Base-by-base conservation (phyloP, 2,797 vertebrate species). In the Gouania willdenowi region DNA sequence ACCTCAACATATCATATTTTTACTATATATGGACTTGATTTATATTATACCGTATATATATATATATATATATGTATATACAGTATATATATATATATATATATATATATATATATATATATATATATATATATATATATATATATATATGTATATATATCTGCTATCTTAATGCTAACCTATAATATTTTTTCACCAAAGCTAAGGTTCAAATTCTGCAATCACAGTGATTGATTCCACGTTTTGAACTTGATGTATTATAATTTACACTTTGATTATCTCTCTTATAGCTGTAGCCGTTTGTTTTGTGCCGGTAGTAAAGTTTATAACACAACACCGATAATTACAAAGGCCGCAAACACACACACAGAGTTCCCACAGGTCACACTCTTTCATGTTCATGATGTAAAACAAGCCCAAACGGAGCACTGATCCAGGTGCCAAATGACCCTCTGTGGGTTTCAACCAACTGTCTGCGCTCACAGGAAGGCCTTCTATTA, bases 401-500 rank as follows among this genome's bases (percentile, higher is more conserved):
- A 47, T 38, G 42, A 51, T 30, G 40, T 56, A 54, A n/a, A n/a
- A n/a, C 13, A 29, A 43, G 31, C 8, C 46, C 26, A 54, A 61
- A 44, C 2, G 29, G 50, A 53, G 61, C 17, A 1, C 8, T 19
- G 48, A 44, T 62, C 34, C 51, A 17, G 40, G 24, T 36, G 42
- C 44, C 30, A 26, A 76, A 69, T 26, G 55, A 45, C 27, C 42
- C 72, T 59, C 43, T 7, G 26, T 40, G 57, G 71, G 31, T 55
- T 53, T 47, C 47, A 41, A 59, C 50, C 66, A 58, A 63, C 49
- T 74, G 71, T 63, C 56, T 66, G 59, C 47, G 68, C 72, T 66
- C 63, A 47, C 47, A 64, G 70, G 40, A 48, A 27, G 25, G 55
- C 55, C 61, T 75, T 75, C 58, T 41, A 84, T 83, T 84, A 82